These are phyloP conservation scores for Octomys mimax DNA, from an alignment of 2,797 vertebrate species.

Conservation along the genomic window DNA sequence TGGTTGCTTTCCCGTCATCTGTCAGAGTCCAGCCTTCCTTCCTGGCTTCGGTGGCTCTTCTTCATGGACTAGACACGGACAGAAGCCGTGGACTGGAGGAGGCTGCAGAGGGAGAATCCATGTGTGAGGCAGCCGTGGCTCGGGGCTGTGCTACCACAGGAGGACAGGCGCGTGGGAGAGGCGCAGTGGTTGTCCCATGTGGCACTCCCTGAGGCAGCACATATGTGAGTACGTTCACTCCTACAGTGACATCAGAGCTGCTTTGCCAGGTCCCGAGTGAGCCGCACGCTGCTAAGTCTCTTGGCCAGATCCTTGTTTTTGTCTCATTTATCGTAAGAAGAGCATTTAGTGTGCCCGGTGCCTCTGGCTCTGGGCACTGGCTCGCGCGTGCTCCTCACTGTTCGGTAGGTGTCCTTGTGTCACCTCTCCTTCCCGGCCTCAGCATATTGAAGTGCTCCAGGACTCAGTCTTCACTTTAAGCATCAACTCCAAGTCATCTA, in stretches of 20 bases:
- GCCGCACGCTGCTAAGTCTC: background rate
- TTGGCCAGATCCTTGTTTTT: background rate
- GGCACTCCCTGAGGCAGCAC: background rate
- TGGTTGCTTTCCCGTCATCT: background rate
- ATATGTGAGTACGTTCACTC: background rate
- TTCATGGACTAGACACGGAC: background rate
- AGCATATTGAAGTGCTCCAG: background rate
- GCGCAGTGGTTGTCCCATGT: background rate
- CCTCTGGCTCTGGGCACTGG: background rate
- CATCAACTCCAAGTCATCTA: background rate
- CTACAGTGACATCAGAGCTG: background rate
- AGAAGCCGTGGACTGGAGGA: background rate
- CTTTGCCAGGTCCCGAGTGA: background rate
- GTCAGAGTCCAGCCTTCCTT: background rate
- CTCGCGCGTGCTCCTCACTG: background rate
- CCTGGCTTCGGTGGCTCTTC: background rate
- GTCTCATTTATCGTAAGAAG: background rate
- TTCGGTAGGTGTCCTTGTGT: background rate
- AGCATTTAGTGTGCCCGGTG: background rate
- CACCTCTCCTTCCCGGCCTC: background rate
- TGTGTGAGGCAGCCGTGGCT: background rate
- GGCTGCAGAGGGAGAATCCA: background rate
- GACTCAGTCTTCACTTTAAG: background rate
- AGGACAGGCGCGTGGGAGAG: background rate
- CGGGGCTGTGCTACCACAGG: background rate